Evolutionary conservation across 2,888 invertebrate species (phyloP), one percentile per base, ranked within the genome.

Genomic region (Operophtera brumata): DNA sequence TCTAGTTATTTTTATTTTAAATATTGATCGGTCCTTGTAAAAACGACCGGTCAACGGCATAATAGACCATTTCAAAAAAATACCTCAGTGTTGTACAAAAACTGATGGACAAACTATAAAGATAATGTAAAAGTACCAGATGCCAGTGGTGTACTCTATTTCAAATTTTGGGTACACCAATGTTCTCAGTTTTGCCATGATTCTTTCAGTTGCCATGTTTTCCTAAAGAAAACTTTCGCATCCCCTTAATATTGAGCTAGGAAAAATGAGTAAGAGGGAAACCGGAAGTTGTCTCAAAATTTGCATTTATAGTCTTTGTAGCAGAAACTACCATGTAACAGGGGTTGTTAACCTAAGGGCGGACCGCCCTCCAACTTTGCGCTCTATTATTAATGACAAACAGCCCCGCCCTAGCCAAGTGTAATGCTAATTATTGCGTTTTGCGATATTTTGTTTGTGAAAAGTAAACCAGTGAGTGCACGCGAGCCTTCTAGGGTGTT

Each of bases 321-420:
- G 71, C 79, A 73, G 78, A 73, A 70, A 78, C 78, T 78, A 73
- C 67, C 64, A 78, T 79, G 78, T 77, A 80, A 82, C 83, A 75
- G 83, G 82, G 88, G 88, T 87, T 78, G 78, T 86, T 85, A 86
- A 87, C 88, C 89, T 73, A 77, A 82, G 85, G 83, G 82, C 77
- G 73, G 77, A 70, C 73, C 85, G 83, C 88, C 86, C 86, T 81
- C 75, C 75, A 82, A 82, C 80, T 85, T 84, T 78, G 71, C 75
- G 71, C 80, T 89, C 80, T 86, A 87, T 89, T 89, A 89, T 87
- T 89, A 89, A 89, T 86, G 86, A 86, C 84, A 77, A 81, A 73
- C 82, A 75, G 75, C 78, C 75, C 79, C 84, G 78, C 85, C 84
- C 72, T 72, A 64, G 73, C 74, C 78, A 75, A 81, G 80, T 83